These are phyloP conservation scores for Todus mexicanus DNA, from an alignment of 2,797 vertebrate species.

Conservation along the genomic window DNA sequence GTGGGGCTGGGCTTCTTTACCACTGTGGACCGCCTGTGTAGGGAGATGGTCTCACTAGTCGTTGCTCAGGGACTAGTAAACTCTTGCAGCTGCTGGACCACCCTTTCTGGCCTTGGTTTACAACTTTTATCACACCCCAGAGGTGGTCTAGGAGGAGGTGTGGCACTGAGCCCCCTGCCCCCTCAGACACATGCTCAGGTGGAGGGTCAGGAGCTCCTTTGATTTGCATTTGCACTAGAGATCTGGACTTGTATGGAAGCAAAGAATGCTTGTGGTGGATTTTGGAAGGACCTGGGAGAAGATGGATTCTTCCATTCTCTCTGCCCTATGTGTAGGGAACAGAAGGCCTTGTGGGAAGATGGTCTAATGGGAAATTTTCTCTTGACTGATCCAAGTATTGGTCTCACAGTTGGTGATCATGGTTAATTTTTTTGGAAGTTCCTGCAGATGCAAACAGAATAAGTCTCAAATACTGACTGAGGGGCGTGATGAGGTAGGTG, in stretches of 20 bases:
- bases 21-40: background rate
- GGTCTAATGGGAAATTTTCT: background rate
- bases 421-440: background rate
- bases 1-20: background rate
- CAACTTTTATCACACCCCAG: background rate
- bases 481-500: background rate
- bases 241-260: background rate
- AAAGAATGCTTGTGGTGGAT: background rate
- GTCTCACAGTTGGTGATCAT: fast-evolving
- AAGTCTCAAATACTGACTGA: background rate
- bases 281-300: background rate
- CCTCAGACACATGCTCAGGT: background rate
- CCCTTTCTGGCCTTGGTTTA: background rate
- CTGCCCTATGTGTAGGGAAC: background rate
- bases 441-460: background rate
- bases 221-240: background rate
- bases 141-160: background rate
- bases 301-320: background rate
- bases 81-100: background rate
- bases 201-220: background rate
- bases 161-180: background rate
- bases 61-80: background rate
- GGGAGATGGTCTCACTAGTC: background rate
- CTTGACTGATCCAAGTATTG: background rate
- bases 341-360: background rate